Evolutionary conservation across 2,797 vertebrate species (phyloP).

Genomic region (Rachycentron canadum): DNA sequence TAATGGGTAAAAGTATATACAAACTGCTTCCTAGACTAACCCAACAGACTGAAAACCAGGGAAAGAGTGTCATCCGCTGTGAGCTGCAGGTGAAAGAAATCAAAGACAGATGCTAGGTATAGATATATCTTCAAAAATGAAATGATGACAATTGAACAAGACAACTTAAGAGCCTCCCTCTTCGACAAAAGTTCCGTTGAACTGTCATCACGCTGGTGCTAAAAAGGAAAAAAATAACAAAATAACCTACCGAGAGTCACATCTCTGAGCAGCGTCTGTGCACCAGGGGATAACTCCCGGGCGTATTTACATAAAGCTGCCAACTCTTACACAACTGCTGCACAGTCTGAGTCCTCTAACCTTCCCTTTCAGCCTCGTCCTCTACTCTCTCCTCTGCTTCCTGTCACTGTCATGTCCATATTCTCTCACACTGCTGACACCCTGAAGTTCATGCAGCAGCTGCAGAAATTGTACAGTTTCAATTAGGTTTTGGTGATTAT

Average conservation of each 20-base stretch:
- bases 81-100: neutral
- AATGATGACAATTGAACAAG: neutral
- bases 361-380: slow-evolving; percentile 43
- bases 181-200: neutral
- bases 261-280: slow-evolving; percentile 66
- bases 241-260: slow-evolving; percentile 73
- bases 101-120: neutral
- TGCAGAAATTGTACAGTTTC: neutral
- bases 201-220: neutral
- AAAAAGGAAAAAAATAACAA: slow-evolving; percentile 30
- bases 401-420: slow-evolving; percentile 21
- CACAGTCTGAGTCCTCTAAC: slow-evolving; percentile 42
- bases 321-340: slow-evolving; percentile 75
- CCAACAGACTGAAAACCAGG: slow-evolving; percentile 2
- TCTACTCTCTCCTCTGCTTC: slow-evolving; percentile 46
- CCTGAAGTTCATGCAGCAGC: neutral
- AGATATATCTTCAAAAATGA: neutral
- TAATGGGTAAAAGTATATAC: neutral
- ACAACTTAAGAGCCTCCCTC: neutral
- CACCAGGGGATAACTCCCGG: slow-evolving; percentile 58
- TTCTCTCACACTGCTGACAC: slow-evolving; percentile 16
- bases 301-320: slow-evolving; percentile 72
- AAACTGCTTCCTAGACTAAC: neutral
- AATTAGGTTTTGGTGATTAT: neutral
- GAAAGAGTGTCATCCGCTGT: neutral